These are phyloP conservation scores for Strix aluco DNA, from an alignment of 2,113 vertebrate species.

Conservation along the genomic window DNA sequence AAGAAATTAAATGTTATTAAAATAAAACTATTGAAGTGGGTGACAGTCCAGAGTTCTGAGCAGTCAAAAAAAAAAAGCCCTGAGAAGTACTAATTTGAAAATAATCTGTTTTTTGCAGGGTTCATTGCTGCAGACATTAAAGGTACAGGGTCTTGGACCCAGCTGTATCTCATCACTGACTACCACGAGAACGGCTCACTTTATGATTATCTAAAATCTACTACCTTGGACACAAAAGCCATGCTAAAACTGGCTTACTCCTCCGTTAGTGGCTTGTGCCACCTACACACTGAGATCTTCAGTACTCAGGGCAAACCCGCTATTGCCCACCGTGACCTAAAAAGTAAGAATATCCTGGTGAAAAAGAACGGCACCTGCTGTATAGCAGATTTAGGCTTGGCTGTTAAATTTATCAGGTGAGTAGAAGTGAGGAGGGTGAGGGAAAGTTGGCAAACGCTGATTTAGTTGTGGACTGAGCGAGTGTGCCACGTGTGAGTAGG, in stretches of 20 bases:
- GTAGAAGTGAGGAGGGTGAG: neutral
- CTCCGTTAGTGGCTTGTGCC: constrained; percentile 91
- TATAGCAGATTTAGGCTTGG: constrained; percentile 93
- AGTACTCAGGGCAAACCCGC: constrained; percentile 97
- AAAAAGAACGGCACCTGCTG: constrained; percentile 96
- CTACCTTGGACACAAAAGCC: constrained; percentile 88
- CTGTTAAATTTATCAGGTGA: constrained; percentile 97
- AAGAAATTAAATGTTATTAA: neutral
- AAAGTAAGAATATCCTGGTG: constrained; percentile 98
- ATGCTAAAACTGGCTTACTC: constrained; percentile 95
- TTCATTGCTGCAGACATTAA: constrained; percentile 98
- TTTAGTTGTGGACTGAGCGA: neutral
- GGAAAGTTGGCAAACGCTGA: neutral
- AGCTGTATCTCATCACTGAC: constrained; percentile 96
- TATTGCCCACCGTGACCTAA: constrained; percentile 95
- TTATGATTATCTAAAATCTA: constrained; percentile 96
- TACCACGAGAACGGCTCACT: constrained; percentile 96
- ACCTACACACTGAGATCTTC: constrained; percentile 96
- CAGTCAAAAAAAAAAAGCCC: neutral
- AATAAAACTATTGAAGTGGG: neutral
- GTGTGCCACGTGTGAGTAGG: fast-evolving
- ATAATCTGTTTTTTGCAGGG: constrained; percentile 66
- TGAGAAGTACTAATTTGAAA: neutral
- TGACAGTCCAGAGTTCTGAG: neutral
- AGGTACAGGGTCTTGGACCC: constrained; percentile 97